Conservation (phyloP, 2,888 invertebrate genomes). For the Phalangium opilio region DNA sequence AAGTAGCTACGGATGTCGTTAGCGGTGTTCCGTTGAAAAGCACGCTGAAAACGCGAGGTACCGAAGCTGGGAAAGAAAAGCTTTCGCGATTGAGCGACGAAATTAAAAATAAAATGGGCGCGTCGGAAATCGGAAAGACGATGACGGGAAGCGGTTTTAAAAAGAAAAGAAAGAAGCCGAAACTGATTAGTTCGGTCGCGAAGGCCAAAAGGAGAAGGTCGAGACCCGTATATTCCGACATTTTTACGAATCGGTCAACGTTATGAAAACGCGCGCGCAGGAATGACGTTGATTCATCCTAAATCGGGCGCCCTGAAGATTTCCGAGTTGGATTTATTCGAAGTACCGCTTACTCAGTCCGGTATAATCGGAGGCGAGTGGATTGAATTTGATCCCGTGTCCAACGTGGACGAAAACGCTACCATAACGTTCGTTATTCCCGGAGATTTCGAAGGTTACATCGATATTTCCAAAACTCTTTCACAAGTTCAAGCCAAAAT, state of each 20-base stretch:
- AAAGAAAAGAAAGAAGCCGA: constrained; percentile 4
- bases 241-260: too few relatives aligned
- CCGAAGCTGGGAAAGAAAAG: constrained; percentile 1
- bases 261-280: too few relatives aligned
- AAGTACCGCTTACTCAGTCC: constrained; percentile 7
- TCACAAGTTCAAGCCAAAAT: constrained; percentile 8
- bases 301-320: not conserved
- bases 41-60: not conserved
- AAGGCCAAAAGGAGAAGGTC: too few relatives aligned
- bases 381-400: constrained; percentile 9
- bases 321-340: constrained; percentile 10
- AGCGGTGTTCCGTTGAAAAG: constrained; percentile 1
- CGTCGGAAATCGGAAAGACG: too few relatives aligned
- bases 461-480: constrained; percentile 4
- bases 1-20: constrained; percentile 5
- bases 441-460: constrained; percentile 7
- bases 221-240: too few relatives aligned
- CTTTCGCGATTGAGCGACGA: too few relatives aligned
- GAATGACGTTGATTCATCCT: too few relatives aligned
- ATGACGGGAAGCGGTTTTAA: constrained; percentile 9
- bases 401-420: constrained; percentile 7
- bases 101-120: too few relatives aligned
- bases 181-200: constrained; percentile 2
- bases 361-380: constrained; percentile 6
- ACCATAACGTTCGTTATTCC: constrained; percentile 9